phyloP scores from a whole-genome alignment of 2,113 vertebrate genomes.

The Dromiciops gliroides region DNA sequence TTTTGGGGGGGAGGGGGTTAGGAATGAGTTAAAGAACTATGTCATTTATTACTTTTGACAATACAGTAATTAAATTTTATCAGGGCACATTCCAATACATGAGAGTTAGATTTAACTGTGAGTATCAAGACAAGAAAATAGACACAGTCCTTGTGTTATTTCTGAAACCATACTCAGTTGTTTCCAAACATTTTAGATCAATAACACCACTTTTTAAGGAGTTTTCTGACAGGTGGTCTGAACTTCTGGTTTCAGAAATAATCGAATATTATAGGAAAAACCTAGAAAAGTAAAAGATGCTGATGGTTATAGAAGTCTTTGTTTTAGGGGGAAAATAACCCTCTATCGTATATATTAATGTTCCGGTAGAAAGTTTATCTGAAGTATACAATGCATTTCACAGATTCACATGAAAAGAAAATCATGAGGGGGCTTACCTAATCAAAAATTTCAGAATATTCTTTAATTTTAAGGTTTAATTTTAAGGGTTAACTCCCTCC shows the following conservation, averaged over 20 bases:
- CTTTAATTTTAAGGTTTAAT: slow-evolving; percentile 30
- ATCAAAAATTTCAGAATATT: slow-evolving; percentile 14
- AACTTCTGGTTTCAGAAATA: slow-evolving; percentile 2
- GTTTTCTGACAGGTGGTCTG: not conserved
- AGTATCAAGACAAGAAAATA: not conserved
- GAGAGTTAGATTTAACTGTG: not conserved
- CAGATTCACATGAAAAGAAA: slow-evolving; percentile 12
- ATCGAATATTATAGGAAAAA: slow-evolving; percentile 21
- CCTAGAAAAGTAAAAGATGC: not conserved
- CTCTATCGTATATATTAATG: not conserved
- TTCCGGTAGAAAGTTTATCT: not conserved
- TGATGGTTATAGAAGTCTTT: not conserved
- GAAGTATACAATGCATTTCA: not conserved
- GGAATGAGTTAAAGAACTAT: not conserved
- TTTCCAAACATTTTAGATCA: slow-evolving; percentile 1
- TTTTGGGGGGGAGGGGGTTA: not conserved
- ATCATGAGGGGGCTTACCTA: not conserved
- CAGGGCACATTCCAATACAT: not conserved
- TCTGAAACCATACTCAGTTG: not conserved
- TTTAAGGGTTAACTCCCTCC: slow-evolving; percentile 13
- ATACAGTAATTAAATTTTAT: not conserved
- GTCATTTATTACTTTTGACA: not conserved
- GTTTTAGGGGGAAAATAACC: not conserved
- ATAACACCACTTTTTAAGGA: not conserved
- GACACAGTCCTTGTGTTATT: not conserved